Base-by-base conservation (phyloP, 2,113 vertebrate genomes). In the Cyprinodon tularosa region DNA sequence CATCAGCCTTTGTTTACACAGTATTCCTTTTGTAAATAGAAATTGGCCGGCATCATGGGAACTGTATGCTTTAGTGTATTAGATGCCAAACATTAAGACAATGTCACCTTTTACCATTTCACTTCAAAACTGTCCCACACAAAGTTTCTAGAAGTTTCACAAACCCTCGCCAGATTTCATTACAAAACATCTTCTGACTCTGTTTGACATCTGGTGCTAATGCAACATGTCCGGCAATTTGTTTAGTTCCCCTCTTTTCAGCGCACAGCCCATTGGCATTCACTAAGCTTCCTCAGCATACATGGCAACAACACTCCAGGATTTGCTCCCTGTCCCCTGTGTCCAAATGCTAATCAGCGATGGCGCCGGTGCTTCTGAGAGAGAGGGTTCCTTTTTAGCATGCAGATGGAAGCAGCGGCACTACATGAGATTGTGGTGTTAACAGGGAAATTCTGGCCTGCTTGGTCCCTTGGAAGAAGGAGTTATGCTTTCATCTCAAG, bases 291-390 rank as follows among this genome's bases (percentile, higher is more conserved):
- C 65, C 84, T 76, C 59, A 50, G 68, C 17, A 17, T 80, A 72
- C 75, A 70, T 11, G 78, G 81, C 76, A 86, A 87, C 84, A 92
- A 88, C 84, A 88, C 84, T 76, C 76, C 45, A 77, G 71, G 82
- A 89, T 86, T 88, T 71, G 76, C 82, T 85, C 69, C 69, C 68
- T 66, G 88, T 88, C 84, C 69, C 78, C 77, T 86, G 79, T 75
- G 78, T 81, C 80, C 65, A 83, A 86, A 91, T 91, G 88, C 83
- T 94, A 92, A 94, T 92, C 74, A 82, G 68, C 81, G 64, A 69
- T 47, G 80, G 83, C 65, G 59, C 87, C 57, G 64, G 81, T 71
- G 68, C 83, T 83, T 85, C 83, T 81, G 63, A 92, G 84, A 85
- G 70, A 57, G 70, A 53, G 62, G n/a, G 61, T 62, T 62, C 63